Base-by-base conservation (phyloP, 1,140 invertebrate species). In the Sarcophaga peregrina region DNA sequence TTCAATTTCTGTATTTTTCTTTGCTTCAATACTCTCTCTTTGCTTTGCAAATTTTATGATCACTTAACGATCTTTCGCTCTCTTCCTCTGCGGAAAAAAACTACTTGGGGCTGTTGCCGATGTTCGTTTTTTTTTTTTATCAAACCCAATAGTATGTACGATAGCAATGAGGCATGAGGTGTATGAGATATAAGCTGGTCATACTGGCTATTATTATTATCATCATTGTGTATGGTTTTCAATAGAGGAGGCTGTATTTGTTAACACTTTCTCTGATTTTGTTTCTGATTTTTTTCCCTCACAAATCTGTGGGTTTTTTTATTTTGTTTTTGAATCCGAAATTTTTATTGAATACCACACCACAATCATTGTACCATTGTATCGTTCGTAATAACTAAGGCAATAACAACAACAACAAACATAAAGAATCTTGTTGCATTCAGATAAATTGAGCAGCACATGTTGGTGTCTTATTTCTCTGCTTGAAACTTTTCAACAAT, bases 391-490 rank as follows among this genome's bases (percentile, higher is more conserved):
- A 13, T 15, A 58, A 13, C 13, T n/a, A n/a, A n/a, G n/a, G n/a
- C n/a, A n/a, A 37, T 37, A 37, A n/a, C 0, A 68, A 8, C 10
- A 68, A n/a, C 58, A 62, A 62, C 58, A 62, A 62, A 62, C n/a
- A n/a, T 62, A 8, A 62, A 37, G 25, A 37, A 37, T 37, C 25
- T 37, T 37, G 25, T 37, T 68, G 62, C 62, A 68, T 25, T 68
- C 20, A 68, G 62, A 68, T 68, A 68, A 37, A 68, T 68, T 68
- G 62, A 68, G 62, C 62, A 68, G 62, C 62, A 25, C 62, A 68
- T 68, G n/a, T n/a, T n/a, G 62, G n/a, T 17, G 25, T 4, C 4
- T 37, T 37, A 4, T 68, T 25, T 62, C 7, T 68, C 20, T 20
- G 20, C 62, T 68, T 25, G 3, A 68, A 17, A 68, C 9, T 8